Base-by-base conservation (phyloP, 2,113 vertebrate species). In the Onychorhynchus coronatus region DNA sequence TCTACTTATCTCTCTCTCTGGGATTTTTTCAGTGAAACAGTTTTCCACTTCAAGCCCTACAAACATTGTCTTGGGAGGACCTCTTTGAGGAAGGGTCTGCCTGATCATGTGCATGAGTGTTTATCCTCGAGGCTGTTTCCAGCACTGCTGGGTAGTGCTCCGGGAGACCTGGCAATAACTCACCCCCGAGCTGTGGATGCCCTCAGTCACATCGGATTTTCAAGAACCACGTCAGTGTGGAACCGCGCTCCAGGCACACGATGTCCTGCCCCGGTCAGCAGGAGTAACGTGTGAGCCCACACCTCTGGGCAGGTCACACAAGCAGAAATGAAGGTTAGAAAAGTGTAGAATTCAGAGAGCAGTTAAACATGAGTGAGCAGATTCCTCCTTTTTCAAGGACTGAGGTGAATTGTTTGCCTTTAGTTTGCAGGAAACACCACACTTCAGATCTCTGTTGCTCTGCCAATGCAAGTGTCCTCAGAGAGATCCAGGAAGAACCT, bases 231-330 rank as follows among this genome's bases (percentile, higher is more conserved):
- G 3, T 75, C 56, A 63, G 61, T 2, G 1, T 24, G 50, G 67
- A 77, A 41, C 42, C 0, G 0, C 1, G 1, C 0, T 0, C 50
- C 71, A 44, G 27, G 74, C 0, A 0, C 42, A 18, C 0, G 0
- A 6, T 52, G 31, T 27, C 44, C 70, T 91, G 50, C 55, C 50
- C 0, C 0, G 56, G 56, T 22, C 15, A 58, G 80, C 23, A 27
- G 61, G 52, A 80, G 61, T n/a, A 44, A 81, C 1, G 8, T n/a
- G 46, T 16, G 55, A 87, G 23, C 77, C 62, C 52, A 71, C 61
- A 71, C 39, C 35, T 50, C 25, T 9, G 0, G 72, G 72, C 67
- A 80, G 61, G 46, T 81, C 55, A 71, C 18, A 24, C 50, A 12
- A 37, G 18, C n/a, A 25, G 76, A 86, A 92, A 49, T 1, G 4